These are phyloP conservation scores for Halocynthia roretzi DNA, from an alignment of 23 tunicate genomes.

Conservation along the genomic window DNA sequence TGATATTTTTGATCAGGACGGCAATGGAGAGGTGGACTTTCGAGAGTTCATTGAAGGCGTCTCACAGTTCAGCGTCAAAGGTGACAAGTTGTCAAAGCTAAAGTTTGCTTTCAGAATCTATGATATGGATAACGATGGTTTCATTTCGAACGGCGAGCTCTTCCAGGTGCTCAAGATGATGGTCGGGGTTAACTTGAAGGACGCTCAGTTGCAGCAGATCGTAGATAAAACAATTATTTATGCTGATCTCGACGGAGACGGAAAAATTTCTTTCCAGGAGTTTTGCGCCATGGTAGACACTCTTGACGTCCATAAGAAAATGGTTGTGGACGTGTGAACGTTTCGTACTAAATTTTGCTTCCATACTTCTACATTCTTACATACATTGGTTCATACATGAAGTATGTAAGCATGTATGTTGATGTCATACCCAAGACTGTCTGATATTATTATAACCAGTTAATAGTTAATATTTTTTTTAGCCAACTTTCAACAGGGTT, in stretches of 20 bases:
- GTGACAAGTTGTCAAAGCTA: constrained; percentile 90
- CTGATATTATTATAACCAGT: too few species aligned
- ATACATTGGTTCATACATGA: too few species aligned
- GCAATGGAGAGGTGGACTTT: constrained; percentile 98
- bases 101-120: constrained; percentile 96
- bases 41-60: constrained; percentile 99
- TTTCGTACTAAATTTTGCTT: too few species aligned
- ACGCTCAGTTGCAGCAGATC: constrained; percentile 93
- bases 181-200: constrained; percentile 96
- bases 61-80: constrained; percentile 96
- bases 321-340: constrained; percentile 91
- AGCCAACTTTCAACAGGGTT: too few species aligned
- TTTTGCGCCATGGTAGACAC: constrained; percentile 84
- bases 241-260: constrained; percentile 98
- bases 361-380: too few species aligned
- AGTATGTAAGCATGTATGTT: too few species aligned
- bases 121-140: constrained; percentile 99
- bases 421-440: too few species aligned
- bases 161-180: constrained; percentile 98
- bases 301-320: constrained; percentile 89
- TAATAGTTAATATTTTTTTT: too few species aligned
- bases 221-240: constrained; percentile 98
- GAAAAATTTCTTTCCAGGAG: constrained; percentile 89
- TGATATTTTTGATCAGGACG: constrained; percentile 98
- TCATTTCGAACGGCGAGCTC: constrained; percentile 94